Percentiles rank a stretch among this genome's conserved stretches.
phyloP scores from a whole-genome alignment of 2,888 invertebrate species.

The Drosophila maculinotata region DNA sequence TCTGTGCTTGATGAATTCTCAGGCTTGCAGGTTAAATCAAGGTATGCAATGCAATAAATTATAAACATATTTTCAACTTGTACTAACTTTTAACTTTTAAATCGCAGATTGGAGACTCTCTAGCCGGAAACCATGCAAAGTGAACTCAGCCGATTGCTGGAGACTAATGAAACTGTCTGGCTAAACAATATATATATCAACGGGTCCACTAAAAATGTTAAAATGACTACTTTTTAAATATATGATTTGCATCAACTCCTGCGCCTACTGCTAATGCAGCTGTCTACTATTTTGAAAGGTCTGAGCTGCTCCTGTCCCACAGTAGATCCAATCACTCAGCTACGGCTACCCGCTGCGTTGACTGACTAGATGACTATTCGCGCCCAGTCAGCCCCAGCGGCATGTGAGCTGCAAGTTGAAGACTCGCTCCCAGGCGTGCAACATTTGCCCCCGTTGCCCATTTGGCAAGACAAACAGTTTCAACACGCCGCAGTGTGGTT shows the following conservation, averaged over 20 bases:
- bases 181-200: not conserved
- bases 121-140: not conserved
- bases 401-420: slow-evolving; percentile 30
- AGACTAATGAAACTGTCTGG: not conserved
- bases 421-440: slow-evolving; percentile 56
- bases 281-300: slow-evolving; percentile 9
- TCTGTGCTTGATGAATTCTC: not conserved
- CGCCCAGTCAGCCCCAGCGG: slow-evolving; percentile 5
- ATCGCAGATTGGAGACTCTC: slow-evolving; percentile 12
- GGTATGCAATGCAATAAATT: not conserved
- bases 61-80: not conserved
- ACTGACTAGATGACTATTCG: slow-evolving; percentile 11
- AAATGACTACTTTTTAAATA: not conserved
- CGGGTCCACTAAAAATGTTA: not conserved
- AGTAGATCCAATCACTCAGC: slow-evolving; percentile 38
- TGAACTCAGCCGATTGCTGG: not conserved
- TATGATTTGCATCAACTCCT: not conserved
- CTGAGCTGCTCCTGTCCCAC: slow-evolving; percentile 8
- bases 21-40: not conserved
- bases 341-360: slow-evolving; percentile 29
- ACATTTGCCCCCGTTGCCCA: slow-evolving; percentile 54
- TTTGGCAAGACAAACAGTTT: slow-evolving; percentile 53
- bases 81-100: too few relatives aligned
- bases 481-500: slow-evolving; percentile 43
- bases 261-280: slow-evolving; percentile 16